Evolutionary conservation across 2,888 invertebrate species (phyloP).

Genomic region (Chaitophorus viminalis): DNA sequence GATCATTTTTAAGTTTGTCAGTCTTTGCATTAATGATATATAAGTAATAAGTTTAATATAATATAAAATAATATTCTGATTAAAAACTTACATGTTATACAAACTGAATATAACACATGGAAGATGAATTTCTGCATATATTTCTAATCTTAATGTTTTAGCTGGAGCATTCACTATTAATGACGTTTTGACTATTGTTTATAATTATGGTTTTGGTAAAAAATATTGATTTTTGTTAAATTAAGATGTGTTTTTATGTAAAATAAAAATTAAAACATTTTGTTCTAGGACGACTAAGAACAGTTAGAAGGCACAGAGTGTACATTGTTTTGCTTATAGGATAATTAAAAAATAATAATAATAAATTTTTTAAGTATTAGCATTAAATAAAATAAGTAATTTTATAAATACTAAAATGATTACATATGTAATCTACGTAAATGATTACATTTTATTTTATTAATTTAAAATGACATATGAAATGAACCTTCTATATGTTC

Average conservation of each 20-base stretch:
- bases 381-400: neutral
- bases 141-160: neutral
- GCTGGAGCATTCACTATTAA: neutral
- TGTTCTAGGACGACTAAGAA: neutral
- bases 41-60: neutral
- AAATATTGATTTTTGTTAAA: neutral
- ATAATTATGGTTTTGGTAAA: neutral
- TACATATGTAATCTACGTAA: no score
- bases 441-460: neutral
- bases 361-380: neutral
- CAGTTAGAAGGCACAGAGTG: constrained; percentile 50
- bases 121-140: neutral
- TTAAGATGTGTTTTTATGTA: no score
- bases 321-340: constrained; percentile 45
- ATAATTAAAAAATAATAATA: neutral
- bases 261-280: neutral
- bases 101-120: neutral
- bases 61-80: neutral
- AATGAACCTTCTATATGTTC: constrained; percentile 33
- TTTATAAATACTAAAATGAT: neutral
- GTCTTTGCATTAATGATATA: constrained; percentile 23
- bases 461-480: neutral
- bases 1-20: neutral
- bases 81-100: neutral
- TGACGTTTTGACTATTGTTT: neutral